These are phyloP conservation scores for Stenolophus ochropezus DNA, from an alignment of 2,888 invertebrate genomes.

Conservation along the genomic window DNA sequence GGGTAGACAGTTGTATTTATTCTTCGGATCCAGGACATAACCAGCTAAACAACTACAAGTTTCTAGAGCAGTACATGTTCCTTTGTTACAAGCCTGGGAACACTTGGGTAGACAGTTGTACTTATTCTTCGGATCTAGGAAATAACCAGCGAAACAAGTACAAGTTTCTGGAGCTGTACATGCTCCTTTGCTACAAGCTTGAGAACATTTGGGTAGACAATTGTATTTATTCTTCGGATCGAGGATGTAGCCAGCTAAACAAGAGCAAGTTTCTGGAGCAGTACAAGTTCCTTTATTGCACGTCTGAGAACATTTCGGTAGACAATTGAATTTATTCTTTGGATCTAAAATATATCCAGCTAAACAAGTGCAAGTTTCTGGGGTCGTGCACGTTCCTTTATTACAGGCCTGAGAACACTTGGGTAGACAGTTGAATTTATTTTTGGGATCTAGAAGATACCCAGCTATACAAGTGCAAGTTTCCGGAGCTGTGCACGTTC, in stretches of 20 bases:
- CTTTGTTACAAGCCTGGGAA: slow-evolving; percentile 63
- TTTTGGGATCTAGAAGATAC: slow-evolving; percentile 72
- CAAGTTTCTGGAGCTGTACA: slow-evolving; percentile 62
- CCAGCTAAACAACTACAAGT: slow-evolving; percentile 66
- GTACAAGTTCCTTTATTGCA: slow-evolving; percentile 63
- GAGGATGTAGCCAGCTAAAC: slow-evolving; percentile 66
- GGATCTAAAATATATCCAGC: slow-evolving; percentile 73
- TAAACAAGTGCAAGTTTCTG: slow-evolving; percentile 65
- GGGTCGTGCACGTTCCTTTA: slow-evolving; percentile 66
- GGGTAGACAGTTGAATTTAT: slow-evolving; percentile 69
- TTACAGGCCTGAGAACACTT: slow-evolving; percentile 70
- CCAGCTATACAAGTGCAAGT: slow-evolving; percentile 74
- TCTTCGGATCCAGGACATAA: slow-evolving; percentile 62
- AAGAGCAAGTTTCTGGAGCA: slow-evolving; percentile 63
- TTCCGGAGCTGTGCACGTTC: slow-evolving; percentile 69
- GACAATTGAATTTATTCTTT: slow-evolving; percentile 64
- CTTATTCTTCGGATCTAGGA: slow-evolving; percentile 59
- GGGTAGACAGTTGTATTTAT: slow-evolving; percentile 65
- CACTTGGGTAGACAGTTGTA: slow-evolving; percentile 64
- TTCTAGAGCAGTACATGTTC: slow-evolving; percentile 64
- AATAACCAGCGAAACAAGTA: slow-evolving; percentile 59
- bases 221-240: slow-evolving; percentile 64
- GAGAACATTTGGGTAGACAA: slow-evolving; percentile 70
- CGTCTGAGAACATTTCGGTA: slow-evolving; percentile 64
- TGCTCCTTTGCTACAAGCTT: slow-evolving; percentile 69